Evolutionary conservation across 2,113 vertebrate genomes (phyloP).

Genomic region (Sphyrna mokarran): DNA sequence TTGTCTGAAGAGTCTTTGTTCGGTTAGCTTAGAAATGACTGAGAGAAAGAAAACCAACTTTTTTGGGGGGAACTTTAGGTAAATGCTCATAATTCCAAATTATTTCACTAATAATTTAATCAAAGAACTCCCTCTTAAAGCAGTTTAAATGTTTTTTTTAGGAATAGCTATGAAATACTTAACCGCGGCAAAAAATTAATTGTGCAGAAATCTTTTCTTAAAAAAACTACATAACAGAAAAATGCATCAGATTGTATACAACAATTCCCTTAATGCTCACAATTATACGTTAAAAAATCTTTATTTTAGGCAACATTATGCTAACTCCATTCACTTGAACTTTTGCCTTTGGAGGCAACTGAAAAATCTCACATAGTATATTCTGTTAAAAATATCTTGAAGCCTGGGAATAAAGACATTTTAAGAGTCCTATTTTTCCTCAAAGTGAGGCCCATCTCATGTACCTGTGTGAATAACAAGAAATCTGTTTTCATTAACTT

Average conservation of each 20-base stretch:
- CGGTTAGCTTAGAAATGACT: background rate
- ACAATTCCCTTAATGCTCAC: background rate
- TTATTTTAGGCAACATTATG: constrained; percentile 16
- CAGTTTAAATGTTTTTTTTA: constrained; percentile 8
- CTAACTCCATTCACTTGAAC: background rate
- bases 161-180: background rate
- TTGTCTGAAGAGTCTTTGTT: background rate
- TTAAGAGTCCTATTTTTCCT: constrained; percentile 15
- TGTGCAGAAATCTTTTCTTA: background rate
- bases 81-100: constrained; percentile 10
- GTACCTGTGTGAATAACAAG: background rate
- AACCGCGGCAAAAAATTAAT: background rate
- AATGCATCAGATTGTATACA: constrained; percentile 15
- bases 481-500: constrained; percentile 2
- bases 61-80: background rate
- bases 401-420: constrained; percentile 6
- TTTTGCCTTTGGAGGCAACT: constrained; percentile 1
- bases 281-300: background rate
- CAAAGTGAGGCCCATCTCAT: background rate
- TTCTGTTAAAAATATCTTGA: constrained; percentile 18
- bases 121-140: background rate
- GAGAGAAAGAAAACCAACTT: constrained; percentile 17
- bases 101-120: constrained; percentile 24
- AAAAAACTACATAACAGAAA: constrained; percentile 27
- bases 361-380: constrained; percentile 10